Conservation (phyloP, 2,797 vertebrate species). For the Sternotherus odoratus region DNA sequence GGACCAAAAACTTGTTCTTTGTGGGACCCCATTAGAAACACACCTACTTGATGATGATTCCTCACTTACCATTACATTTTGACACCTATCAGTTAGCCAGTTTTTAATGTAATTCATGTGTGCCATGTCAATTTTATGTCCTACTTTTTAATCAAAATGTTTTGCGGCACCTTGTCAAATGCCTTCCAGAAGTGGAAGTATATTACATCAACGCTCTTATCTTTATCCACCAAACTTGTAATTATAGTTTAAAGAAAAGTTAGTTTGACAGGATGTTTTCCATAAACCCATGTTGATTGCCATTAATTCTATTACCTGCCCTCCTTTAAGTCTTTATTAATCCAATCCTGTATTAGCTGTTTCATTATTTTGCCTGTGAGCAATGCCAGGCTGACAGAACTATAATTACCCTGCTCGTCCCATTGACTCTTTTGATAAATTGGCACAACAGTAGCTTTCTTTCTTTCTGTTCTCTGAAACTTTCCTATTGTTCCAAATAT, state of each 20-base stretch:
- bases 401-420: neutral
- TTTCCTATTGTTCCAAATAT: neutral
- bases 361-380: neutral
- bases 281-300: neutral
- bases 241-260: neutral
- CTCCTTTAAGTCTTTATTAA: neutral
- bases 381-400: neutral
- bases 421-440: neutral
- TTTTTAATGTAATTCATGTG: neutral
- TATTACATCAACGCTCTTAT: neutral
- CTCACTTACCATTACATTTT: neutral
- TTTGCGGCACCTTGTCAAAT: neutral
- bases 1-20: neutral
- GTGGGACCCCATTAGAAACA: neutral
- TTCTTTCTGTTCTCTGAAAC: neutral
- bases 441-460: neutral
- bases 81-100: neutral
- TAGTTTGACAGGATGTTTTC: neutral
- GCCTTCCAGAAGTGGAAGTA: neutral
- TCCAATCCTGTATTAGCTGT: neutral
- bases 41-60: neutral
- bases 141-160: neutral
- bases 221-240: neutral
- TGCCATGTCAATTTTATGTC: too few relatives aligned
- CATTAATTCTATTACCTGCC: neutral